Percentiles rank a stretch among this genome's conserved stretches.
These are phyloP conservation scores for Euura saliciscinereae DNA, from an alignment of 1,140 invertebrate genomes.

Conservation along the genomic window DNA sequence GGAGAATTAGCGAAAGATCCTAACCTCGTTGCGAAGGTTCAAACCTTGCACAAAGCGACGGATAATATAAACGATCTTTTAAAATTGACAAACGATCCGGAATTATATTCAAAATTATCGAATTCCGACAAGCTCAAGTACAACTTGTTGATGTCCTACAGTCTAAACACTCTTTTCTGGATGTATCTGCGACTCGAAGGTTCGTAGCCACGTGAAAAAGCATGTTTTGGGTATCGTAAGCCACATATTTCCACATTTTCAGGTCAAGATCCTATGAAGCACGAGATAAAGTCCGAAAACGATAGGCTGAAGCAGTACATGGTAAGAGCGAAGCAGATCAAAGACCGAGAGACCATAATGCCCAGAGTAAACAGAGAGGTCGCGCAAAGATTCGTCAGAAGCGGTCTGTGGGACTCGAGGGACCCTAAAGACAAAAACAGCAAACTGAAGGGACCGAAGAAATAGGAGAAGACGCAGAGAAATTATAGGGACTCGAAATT, in stretches of 20 bases:
- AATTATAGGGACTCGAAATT: too few relatives aligned
- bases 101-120: slow-evolving; percentile 51
- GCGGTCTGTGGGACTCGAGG: slow-evolving; percentile 50
- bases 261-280: slow-evolving; percentile 48
- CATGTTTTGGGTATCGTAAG: not conserved
- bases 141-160: slow-evolving; percentile 57
- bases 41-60: slow-evolving; percentile 41
- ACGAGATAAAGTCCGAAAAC: slow-evolving; percentile 54
- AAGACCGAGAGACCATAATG: slow-evolving; percentile 51
- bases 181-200: slow-evolving; percentile 58
- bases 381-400: slow-evolving; percentile 56
- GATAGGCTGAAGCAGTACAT: slow-evolving; percentile 54
- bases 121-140: slow-evolving; percentile 56
- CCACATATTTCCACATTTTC: slow-evolving; percentile 1
- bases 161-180: slow-evolving; percentile 60
- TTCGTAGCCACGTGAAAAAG: slow-evolving; percentile 25
- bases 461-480: too few relatives aligned
- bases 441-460: too few relatives aligned
- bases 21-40: slow-evolving; percentile 40
- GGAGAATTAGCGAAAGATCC: slow-evolving; percentile 47
- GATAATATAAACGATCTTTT: slow-evolving; percentile 45
- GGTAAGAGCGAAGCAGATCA: slow-evolving; percentile 54
- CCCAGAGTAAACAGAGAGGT: slow-evolving; percentile 52
- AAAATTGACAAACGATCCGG: slow-evolving; percentile 36
- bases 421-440: slow-evolving; percentile 9